Base-by-base conservation (phyloP, 2,113 vertebrate species). In the Copsychus sechellarum region DNA sequence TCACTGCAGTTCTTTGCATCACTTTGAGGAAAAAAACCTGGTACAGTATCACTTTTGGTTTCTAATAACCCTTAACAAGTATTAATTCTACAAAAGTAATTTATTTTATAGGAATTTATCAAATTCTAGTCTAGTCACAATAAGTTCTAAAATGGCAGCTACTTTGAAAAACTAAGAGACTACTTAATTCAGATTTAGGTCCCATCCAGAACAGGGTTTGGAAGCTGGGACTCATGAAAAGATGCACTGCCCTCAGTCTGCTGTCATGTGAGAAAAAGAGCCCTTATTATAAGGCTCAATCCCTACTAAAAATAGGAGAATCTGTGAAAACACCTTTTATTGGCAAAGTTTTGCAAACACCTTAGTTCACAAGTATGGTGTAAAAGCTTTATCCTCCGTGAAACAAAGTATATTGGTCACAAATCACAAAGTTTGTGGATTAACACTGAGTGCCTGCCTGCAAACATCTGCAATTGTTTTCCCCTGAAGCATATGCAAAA, bases 321-420 rank as follows among this genome's bases (percentile, higher is more conserved):
- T 78, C 54, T 56, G 56, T 88, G 85, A 74, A 93, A 90, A 94
- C 38, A 77, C 31, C 15, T 83, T 95, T 95, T 94, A 96, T 95
- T 95, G 48, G 36, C 69, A 67, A 51, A 21, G 12, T 66, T 85
- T 90, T 29, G 38, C 78, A 81, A 80, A 86, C 85, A 78, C 47
- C 7, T 61, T 29, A 76, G n/a, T 86, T 95, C 53, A 84, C 77
- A 86, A 92, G 80, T 31, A 85, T 8, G 21, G 36, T 36, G 36
- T 45, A 90, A 77, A 83, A 58, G 33, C 56, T 81, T 73, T 38
- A 88, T 13, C 45, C 26, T 64, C 69, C 56, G 12, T 65, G 72
- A 82, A 67, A 40, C n/a, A 82, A 82, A 91, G 71, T 11, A 5
- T 7, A 58, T 57, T 90, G 73, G 54, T 82, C 45, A 60, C 53